Evolutionary conservation across 2,797 vertebrate species (phyloP).

Genomic region (Pteronotus mesoamericanus): DNA sequence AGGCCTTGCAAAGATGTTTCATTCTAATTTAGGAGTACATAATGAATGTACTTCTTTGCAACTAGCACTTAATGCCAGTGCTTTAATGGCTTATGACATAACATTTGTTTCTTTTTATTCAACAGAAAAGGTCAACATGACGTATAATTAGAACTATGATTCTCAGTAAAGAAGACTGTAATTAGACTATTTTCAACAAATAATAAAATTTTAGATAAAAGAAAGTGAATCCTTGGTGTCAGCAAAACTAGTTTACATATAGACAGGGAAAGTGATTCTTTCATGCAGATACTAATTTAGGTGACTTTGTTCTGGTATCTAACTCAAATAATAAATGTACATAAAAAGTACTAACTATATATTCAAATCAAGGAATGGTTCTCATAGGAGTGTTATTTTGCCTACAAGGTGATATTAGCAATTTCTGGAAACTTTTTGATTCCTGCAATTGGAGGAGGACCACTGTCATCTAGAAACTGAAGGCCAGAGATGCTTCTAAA

Average conservation of each 20-base stretch:
- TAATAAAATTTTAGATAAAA: conserved; percentile 63
- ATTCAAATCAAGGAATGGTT: background rate
- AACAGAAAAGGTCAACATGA: conserved; percentile 69
- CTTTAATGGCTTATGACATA: conserved; percentile 51
- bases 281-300: conserved; percentile 1
- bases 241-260: background rate
- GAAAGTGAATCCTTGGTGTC: conserved; percentile 45
- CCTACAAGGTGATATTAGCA: background rate
- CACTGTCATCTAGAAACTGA: background rate
- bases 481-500: background rate
- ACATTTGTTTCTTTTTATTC: conserved; percentile 68
- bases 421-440: background rate
- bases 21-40: conserved; percentile 48
- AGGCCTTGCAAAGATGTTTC: background rate
- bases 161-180: conserved; percentile 49
- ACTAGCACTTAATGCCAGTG: conserved; percentile 30
- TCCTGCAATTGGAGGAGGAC: background rate
- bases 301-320: conserved; percentile 20
- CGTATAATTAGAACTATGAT: conserved; percentile 72
- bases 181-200: conserved; percentile 71
- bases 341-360: background rate
- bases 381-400: background rate
- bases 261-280: conserved; percentile 44
- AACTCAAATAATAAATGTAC: background rate
- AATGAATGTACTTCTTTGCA: conserved; percentile 49